phyloP scores from a whole-genome alignment of 1,140 invertebrate species.

The Pseudomyrmex pallidus region DNA sequence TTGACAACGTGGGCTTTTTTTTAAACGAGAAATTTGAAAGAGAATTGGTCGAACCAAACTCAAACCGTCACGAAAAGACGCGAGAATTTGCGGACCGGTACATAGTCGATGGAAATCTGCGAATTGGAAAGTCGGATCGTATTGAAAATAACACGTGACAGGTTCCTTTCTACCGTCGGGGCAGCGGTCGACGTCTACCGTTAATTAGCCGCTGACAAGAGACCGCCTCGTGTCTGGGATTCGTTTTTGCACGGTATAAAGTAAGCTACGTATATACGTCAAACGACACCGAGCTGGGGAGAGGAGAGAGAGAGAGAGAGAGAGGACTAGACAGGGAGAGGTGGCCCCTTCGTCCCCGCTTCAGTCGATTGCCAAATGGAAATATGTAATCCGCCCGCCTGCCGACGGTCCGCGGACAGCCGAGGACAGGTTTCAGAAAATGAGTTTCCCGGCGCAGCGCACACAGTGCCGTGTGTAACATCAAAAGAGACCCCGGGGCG shows the following conservation, averaged over 20 bases:
- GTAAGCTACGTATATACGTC: conserved; percentile 73
- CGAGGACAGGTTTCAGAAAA: conserved; percentile 75
- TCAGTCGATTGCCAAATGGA: conserved; percentile 75
- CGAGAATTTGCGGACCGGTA: conserved; percentile 46
- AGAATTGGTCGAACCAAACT: background rate
- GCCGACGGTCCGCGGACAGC: conserved; percentile 72
- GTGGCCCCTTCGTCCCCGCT: background rate
- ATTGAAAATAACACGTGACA: conserved; percentile 65
- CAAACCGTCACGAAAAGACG: conserved; percentile 9
- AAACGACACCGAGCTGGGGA: conserved; percentile 38
- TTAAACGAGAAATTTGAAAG: background rate
- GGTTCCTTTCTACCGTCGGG: conserved; percentile 66
- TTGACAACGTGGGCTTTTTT: background rate
- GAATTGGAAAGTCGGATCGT: conserved; percentile 41
- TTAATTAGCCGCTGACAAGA: conserved; percentile 74
- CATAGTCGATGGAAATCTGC: conserved; percentile 59
- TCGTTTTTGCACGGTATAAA: conserved; percentile 70
- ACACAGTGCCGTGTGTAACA: conserved; percentile 62
- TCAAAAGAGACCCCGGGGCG: conserved; percentile 67
- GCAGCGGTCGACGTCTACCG: conserved; percentile 63
- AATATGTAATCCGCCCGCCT: conserved; percentile 73
- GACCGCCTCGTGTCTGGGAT: conserved; percentile 64
- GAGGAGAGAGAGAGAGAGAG: no score
- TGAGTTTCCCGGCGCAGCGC: conserved; percentile 67
- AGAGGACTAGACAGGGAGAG: conserved; percentile 60